Conservation (phyloP, 64 coral and sea anemone genomes). For the Acropora yongei region DNA sequence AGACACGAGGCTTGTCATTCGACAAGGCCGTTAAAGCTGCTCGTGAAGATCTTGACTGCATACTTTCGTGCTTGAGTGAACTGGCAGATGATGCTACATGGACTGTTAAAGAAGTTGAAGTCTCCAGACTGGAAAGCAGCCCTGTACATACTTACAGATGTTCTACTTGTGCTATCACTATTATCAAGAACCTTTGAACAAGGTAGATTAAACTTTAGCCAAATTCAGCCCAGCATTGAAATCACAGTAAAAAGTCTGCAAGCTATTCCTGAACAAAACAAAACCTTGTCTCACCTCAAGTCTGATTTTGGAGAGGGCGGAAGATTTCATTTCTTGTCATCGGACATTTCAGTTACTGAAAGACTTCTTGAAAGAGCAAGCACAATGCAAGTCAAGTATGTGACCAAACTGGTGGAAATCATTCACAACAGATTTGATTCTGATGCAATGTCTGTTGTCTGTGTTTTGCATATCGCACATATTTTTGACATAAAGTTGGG, state of each 20-base stretch:
- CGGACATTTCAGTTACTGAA: slow-evolving; percentile 13
- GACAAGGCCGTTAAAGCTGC: slow-evolving; percentile 3
- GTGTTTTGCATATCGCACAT: too few species aligned
- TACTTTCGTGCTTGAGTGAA: slow-evolving; percentile 20
- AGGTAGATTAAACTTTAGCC: slow-evolving; percentile 5
- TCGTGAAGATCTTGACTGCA: neutral
- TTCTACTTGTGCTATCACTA: slow-evolving; percentile 23
- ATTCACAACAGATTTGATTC: slow-evolving; percentile 46
- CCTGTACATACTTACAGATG: slow-evolving; percentile 17
- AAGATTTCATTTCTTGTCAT: slow-evolving; percentile 22
- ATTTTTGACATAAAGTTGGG: too few species aligned
- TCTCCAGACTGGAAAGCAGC: slow-evolving; percentile 15
- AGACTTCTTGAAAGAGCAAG: slow-evolving; percentile 27
- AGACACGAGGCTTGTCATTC: neutral
- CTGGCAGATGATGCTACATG: slow-evolving; percentile 7
- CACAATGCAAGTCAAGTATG: slow-evolving; percentile 39
- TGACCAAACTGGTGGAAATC: slow-evolving; percentile 50
- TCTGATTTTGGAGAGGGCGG: slow-evolving; percentile 13
- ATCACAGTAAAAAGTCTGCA: slow-evolving; percentile 7
- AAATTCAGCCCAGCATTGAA: slow-evolving; percentile 13
- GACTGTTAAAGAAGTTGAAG: slow-evolving; percentile 14
- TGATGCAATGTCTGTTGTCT: slow-evolving; percentile 42
- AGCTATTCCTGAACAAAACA: slow-evolving; percentile 17
- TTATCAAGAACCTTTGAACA: slow-evolving; percentile 18
- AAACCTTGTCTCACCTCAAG: slow-evolving; percentile 12